phyloP scores from a whole-genome alignment of 2,113 vertebrate species.

The Syrrhaptes paradoxus region DNA sequence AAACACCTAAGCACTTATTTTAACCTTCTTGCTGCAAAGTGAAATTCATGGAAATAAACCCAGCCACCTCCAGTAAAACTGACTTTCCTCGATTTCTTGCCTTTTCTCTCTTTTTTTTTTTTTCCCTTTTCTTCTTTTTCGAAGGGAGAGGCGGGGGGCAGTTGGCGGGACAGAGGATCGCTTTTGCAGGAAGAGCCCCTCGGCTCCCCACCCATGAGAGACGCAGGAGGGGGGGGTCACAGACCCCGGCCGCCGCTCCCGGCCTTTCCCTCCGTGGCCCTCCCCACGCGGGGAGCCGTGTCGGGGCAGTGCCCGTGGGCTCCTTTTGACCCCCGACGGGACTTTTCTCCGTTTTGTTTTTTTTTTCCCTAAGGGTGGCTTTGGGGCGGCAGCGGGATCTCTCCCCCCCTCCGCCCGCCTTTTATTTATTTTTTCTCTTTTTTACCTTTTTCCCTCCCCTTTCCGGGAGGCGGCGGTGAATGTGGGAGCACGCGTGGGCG shows the following conservation, averaged over 20 bases:
- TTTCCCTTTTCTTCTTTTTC: neutral
- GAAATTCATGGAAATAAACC: conserved; percentile 60
- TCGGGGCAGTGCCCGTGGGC: neutral
- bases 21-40: conserved; percentile 32
- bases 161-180: conserved; percentile 4
- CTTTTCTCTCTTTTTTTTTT: too few species aligned
- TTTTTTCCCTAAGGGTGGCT: neutral
- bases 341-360: neutral
- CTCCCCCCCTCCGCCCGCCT: too few species aligned
- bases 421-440: too few species aligned
- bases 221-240: neutral
- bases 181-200: neutral
- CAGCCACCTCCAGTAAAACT: neutral
- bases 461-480: neutral
- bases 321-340: neutral
- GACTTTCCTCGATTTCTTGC: neutral
- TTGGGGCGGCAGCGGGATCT: too few species aligned
- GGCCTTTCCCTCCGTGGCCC: neutral
- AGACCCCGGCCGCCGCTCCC: neutral
- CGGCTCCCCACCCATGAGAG: neutral
- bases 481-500: too few species aligned
- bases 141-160: neutral
- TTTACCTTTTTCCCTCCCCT: neutral
- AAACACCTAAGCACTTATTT: conserved; percentile 76
- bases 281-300: too few species aligned